Conservation (phyloP, 2,888 invertebrate species). For the Ornithoptera alexandrae region DNA sequence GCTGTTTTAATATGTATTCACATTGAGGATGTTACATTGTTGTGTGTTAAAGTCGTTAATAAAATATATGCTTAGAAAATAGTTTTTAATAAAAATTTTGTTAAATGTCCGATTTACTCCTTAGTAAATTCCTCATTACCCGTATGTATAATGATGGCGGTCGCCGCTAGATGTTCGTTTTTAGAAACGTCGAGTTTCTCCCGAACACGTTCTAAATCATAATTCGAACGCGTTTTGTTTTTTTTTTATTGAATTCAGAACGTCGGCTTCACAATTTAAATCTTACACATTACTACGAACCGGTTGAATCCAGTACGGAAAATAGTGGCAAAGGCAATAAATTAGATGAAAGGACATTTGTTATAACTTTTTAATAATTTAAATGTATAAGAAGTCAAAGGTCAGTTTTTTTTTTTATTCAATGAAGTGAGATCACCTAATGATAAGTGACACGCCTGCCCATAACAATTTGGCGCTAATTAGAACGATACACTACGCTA, state of each 20-base stretch:
- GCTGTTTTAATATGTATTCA: too few species aligned
- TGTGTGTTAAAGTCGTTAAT: too few species aligned
- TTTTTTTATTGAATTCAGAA: slow-evolving; percentile 61
- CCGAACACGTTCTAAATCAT: slow-evolving; percentile 80
- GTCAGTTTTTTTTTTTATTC: too few species aligned
- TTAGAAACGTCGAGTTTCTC: slow-evolving; percentile 77
- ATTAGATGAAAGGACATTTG: not conserved
- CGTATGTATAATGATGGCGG: slow-evolving; percentile 69
- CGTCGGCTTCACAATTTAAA: slow-evolving; percentile 63
- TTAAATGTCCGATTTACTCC: slow-evolving; percentile 53
- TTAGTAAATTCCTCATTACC: slow-evolving; percentile 66
- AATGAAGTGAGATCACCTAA: too few species aligned
- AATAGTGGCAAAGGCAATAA: not conserved
- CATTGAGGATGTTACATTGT: too few species aligned
- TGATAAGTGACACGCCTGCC: too few species aligned
- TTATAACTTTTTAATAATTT: not conserved
- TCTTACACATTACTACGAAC: slow-evolving; percentile 38
- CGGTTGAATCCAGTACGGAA: slow-evolving; percentile 3
- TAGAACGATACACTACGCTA: too few species aligned
- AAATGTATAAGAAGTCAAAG: too few species aligned
- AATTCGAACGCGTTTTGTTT: slow-evolving; percentile 70
- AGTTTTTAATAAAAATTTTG: not conserved
- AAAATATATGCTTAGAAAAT: too few species aligned
- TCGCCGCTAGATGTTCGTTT: slow-evolving; percentile 73
- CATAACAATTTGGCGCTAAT: too few species aligned